Percentiles rank a stretch among this genome's conserved stretches.
These are phyloP conservation scores for Otolemur garnettii DNA, from an alignment of 2,113 vertebrate genomes.

Conservation along the genomic window DNA sequence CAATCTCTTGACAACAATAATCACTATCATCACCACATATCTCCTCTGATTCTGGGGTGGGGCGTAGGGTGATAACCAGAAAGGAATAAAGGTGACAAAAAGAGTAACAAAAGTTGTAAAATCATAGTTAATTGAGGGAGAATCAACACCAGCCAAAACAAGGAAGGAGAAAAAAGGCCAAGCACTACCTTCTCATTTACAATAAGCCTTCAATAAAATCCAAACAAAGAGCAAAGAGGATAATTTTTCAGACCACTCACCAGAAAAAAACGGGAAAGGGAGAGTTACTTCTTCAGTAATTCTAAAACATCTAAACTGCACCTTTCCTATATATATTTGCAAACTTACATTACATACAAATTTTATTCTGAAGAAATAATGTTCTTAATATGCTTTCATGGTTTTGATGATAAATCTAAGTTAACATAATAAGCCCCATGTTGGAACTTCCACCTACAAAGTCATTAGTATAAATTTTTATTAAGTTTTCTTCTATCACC, in stretches of 20 bases:
- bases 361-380: constrained; percentile 23
- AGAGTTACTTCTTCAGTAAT: neutral
- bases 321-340: neutral
- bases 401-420: neutral
- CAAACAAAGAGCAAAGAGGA: neutral
- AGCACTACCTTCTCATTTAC: constrained; percentile 28
- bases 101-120: constrained; percentile 39
- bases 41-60: neutral
- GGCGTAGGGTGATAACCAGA: neutral
- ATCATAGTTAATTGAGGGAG: neutral
- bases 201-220: constrained; percentile 35
- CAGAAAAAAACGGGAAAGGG: neutral
- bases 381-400: neutral
- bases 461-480: neutral
- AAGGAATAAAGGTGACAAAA: neutral
- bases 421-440: neutral
- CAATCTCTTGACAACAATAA: neutral
- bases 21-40: neutral
- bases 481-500: constrained; percentile 2
- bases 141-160: constrained; percentile 24
- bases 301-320: neutral
- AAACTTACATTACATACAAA: neutral
- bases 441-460: neutral
- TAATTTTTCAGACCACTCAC: neutral
- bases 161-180: neutral